Percentiles rank a stretch among this genome's conserved stretches.
Evolutionary conservation across 1,140 invertebrate species (phyloP).

Genomic region (Myzus persicae): DNA sequence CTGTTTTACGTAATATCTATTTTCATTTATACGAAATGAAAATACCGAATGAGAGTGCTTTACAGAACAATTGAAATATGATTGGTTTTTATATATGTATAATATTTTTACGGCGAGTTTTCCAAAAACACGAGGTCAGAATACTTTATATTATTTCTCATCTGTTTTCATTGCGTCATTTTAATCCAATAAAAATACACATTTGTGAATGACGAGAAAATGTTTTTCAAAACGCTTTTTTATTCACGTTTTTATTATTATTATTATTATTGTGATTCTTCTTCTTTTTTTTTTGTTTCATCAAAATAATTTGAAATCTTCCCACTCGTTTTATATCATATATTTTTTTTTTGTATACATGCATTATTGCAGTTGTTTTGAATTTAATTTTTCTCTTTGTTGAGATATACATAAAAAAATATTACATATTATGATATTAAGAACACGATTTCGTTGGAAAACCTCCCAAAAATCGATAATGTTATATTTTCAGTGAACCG

Average conservation of each 20-base stretch:
- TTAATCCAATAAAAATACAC: neutral
- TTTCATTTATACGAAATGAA: neutral
- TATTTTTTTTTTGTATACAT: neutral
- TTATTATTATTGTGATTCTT: neutral
- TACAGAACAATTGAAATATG: neutral
- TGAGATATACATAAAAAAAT: neutral
- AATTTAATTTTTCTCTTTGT: neutral
- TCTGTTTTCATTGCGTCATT: neutral
- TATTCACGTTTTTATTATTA: slow-evolving; percentile 19
- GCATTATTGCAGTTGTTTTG: neutral
- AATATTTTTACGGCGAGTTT: neutral
- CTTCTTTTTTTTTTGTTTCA: neutral
- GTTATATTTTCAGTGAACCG: neutral
- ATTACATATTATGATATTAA: neutral
- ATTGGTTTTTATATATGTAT: neutral
- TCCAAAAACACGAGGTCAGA: neutral
- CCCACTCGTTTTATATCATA: neutral
- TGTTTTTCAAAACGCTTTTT: neutral
- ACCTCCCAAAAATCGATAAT: neutral
- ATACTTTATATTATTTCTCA: neutral
- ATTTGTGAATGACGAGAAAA: neutral
- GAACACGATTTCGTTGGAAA: neutral
- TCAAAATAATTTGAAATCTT: neutral
- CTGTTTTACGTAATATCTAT: neutral
- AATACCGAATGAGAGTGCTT: neutral